Evolutionary conservation across 2,797 vertebrate species (phyloP).

Genomic region (Parambassis ranga): DNA sequence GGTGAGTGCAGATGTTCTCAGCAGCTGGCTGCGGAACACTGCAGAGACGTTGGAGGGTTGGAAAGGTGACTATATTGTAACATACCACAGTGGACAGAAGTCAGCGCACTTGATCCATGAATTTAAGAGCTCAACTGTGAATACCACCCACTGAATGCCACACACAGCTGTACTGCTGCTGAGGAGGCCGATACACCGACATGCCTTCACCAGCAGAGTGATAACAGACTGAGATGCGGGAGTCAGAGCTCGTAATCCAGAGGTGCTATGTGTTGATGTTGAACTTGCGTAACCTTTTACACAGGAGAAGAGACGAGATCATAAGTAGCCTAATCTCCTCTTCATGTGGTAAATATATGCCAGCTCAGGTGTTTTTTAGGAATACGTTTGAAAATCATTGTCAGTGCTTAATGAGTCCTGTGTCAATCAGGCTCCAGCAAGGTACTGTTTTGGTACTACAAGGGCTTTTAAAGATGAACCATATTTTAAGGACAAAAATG

Average conservation of each 20-base stretch:
- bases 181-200: conserved; percentile 20
- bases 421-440: no score
- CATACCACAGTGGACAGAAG: conserved; percentile 60
- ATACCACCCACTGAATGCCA: conserved; percentile 80
- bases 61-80: conserved; percentile 49
- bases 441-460: no score
- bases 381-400: conserved; percentile 1
- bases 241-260: conserved; percentile 31
- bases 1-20: conserved; percentile 62
- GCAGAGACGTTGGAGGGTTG: conserved; percentile 25
- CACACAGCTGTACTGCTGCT: conserved; percentile 68
- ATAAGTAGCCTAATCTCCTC: conserved; percentile 47
- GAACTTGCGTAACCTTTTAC: conserved; percentile 42
- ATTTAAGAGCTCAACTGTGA: conserved; percentile 46
- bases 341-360: conserved; percentile 28
- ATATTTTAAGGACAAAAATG: no score
- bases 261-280: conserved; percentile 37
- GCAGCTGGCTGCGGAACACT: conserved; percentile 51
- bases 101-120: conserved; percentile 76
- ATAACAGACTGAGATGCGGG: conserved; percentile 67
- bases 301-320: conserved; percentile 1
- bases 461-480: no score
- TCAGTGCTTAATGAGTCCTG: not conserved
- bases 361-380: conserved; percentile 1
- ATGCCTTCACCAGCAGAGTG: conserved; percentile 50